Evolutionary conservation across 2,888 invertebrate genomes (phyloP).

Genomic region (Macropis europaea): DNA sequence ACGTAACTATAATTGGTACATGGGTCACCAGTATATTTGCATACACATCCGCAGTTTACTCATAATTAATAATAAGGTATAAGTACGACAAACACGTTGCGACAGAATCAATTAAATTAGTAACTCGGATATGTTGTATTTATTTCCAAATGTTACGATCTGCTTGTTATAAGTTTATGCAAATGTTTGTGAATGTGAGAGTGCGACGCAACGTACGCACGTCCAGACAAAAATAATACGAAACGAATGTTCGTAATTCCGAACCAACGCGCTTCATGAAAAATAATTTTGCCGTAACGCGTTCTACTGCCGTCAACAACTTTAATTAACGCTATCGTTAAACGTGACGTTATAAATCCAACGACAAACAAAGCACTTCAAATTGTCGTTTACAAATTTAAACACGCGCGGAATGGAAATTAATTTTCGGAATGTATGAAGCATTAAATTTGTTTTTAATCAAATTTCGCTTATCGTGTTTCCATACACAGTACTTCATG

Average conservation of each 20-base stretch:
- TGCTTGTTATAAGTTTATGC: slow-evolving; percentile 1
- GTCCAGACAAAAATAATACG: background rate
- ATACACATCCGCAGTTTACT: no score
- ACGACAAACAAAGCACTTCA: background rate
- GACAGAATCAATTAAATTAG: background rate
- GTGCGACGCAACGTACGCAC: background rate
- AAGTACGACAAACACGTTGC: no score
- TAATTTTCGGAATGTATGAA: slow-evolving; percentile 5
- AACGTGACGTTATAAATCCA: slow-evolving; percentile 10
- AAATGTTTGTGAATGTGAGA: background rate
- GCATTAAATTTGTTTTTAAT: background rate
- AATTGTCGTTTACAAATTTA: background rate
- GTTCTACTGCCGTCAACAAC: background rate
- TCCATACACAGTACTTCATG: background rate
- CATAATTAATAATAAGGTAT: no score
- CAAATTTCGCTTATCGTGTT: background rate
- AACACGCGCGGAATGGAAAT: background rate
- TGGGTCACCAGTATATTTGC: no score
- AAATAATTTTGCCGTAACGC: background rate
- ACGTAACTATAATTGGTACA: no score
- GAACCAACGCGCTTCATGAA: background rate
- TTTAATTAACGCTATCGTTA: slow-evolving; percentile 14
- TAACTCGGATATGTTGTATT: background rate
- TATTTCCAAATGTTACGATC: background rate
- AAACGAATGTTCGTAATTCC: background rate